A percentile compares a stretch with the other conserved stretches of the same genome.
These are phyloP conservation scores for Apostichopus japonicus DNA, from an alignment of 35 echinoderm and acorn worm species.

Conservation along the genomic window DNA sequence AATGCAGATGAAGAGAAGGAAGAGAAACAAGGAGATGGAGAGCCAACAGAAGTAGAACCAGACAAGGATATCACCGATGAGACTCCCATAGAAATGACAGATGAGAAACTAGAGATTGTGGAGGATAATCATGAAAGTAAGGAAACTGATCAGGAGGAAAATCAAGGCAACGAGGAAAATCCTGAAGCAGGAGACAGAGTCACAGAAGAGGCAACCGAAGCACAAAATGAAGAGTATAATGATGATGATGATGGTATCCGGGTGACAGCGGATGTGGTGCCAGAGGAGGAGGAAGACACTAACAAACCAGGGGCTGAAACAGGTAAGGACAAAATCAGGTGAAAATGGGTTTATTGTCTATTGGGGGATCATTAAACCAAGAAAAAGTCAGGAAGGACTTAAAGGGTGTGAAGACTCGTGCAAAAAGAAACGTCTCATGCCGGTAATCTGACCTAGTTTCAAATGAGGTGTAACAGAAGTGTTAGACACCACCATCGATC, in stretches of 20 bases:
- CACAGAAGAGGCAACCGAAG: slow-evolving; percentile 29
- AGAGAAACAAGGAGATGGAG: not conserved
- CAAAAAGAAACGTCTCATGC: too few species aligned
- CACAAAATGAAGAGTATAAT: not conserved
- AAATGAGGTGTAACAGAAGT: too few species aligned
- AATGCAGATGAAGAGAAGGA: not conserved
- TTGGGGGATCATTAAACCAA: too few species aligned
- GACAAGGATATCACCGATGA: not conserved
- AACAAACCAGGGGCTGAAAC: not conserved
- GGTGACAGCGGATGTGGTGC: not conserved
- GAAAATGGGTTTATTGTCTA: too few species aligned
- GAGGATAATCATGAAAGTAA: not conserved
- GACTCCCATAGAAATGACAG: not conserved
- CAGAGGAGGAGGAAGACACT: not conserved
- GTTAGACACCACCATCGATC: too few species aligned
- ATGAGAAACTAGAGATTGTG: not conserved
- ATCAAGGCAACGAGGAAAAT: not conserved
- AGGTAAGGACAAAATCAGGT: not conserved
- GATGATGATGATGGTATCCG: not conserved
- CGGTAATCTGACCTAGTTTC: too few species aligned
- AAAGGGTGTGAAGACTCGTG: too few species aligned
- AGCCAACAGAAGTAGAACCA: not conserved
- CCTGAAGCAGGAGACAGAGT: not conserved
- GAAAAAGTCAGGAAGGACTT: too few species aligned
- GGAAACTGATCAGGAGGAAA: not conserved